Evolutionary conservation across 2,113 vertebrate species (phyloP).

Genomic region (Dicentrarchus labrax): DNA sequence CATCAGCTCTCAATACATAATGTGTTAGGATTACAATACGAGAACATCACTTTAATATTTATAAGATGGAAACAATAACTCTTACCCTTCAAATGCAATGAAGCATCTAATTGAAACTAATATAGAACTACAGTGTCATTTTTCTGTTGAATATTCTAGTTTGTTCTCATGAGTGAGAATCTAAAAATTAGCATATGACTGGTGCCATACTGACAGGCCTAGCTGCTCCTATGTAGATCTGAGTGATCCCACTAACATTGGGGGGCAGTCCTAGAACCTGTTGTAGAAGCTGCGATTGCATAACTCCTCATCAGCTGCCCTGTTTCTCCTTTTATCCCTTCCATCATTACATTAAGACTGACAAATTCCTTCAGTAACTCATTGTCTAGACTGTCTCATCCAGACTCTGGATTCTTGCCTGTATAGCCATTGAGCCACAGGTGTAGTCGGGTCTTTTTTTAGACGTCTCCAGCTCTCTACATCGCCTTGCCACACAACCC

Average conservation of each 20-base stretch:
- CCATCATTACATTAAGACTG: neutral
- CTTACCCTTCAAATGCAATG: too few species aligned
- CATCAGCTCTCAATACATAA: neutral
- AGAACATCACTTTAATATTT: neutral
- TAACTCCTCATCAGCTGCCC: conserved; percentile 48
- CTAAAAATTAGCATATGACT: too few species aligned
- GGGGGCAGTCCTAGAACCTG: neutral
- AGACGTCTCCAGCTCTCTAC: conserved; percentile 15
- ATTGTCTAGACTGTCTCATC: conserved; percentile 56
- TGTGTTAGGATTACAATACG: neutral
- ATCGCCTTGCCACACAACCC: conserved; percentile 10
- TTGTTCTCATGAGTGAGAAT: too few species aligned
- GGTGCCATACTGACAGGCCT: neutral
- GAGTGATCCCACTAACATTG: neutral
- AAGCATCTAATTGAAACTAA: too few species aligned
- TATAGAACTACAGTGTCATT: too few species aligned
- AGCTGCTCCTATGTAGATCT: neutral
- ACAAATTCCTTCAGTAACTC: conserved; percentile 45
- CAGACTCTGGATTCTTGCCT: conserved; percentile 9
- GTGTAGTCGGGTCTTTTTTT: conserved; percentile 30
- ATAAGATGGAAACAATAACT: neutral
- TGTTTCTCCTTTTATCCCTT: conserved; percentile 33
- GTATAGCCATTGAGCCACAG: conserved; percentile 35
- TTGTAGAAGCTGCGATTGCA: neutral
- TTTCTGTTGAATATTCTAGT: too few species aligned